A percentile compares a stretch with the other conserved stretches of the same genome.
These are phyloP conservation scores for Kradibia gibbosae DNA, from an alignment of 1,140 invertebrate species.

Conservation along the genomic window DNA sequence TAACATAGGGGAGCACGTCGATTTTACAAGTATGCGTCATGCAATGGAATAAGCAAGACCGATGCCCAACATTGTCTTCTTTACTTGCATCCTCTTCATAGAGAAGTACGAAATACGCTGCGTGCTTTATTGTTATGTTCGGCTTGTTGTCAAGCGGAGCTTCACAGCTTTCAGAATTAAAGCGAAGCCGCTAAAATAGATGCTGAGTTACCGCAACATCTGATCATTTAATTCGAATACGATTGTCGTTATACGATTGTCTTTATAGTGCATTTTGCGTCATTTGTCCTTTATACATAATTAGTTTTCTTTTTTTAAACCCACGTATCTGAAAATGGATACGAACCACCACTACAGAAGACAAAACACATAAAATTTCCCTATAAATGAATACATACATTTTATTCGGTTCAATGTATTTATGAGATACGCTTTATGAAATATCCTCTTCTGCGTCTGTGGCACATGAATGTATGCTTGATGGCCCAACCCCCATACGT, in stretches of 20 bases:
- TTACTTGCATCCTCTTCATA: not conserved
- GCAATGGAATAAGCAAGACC: conserved; percentile 30
- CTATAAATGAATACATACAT: too few species aligned
- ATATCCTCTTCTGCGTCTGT: too few species aligned
- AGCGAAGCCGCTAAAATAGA: not conserved
- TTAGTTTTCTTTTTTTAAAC: too few species aligned
- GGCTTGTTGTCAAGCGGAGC: not conserved
- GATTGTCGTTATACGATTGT: not conserved
- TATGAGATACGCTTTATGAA: too few species aligned
- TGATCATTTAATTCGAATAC: not conserved
- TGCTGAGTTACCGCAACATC: not conserved
- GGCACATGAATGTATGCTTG: too few species aligned
- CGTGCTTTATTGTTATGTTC: not conserved
- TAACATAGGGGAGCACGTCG: not conserved
- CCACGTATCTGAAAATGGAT: too few species aligned
- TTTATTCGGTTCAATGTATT: too few species aligned
- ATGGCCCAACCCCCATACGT: too few species aligned
- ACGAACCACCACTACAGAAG: too few species aligned
- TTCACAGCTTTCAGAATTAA: not conserved
- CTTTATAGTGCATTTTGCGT: too few species aligned
- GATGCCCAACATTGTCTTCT: not conserved
- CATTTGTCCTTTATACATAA: too few species aligned
- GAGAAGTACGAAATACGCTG: not conserved
- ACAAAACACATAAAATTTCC: too few species aligned
- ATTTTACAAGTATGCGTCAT: conserved; percentile 17